Evolutionary conservation across 2,888 invertebrate species (phyloP), one percentile per base, ranked within the genome.

Genomic region (Furcula furcula): DNA sequence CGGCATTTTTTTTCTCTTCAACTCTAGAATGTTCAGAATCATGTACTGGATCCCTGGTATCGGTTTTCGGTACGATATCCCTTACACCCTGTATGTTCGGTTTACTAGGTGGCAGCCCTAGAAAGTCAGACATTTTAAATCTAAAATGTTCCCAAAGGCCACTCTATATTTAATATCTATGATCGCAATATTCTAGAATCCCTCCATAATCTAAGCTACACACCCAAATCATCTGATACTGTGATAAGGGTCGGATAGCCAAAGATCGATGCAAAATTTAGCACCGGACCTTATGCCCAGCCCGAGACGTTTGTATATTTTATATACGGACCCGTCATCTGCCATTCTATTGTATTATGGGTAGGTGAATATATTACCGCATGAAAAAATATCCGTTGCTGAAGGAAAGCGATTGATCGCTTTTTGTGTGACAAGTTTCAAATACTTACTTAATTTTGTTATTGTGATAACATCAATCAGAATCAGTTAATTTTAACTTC

Each of bases 201-300:
- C 16, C 29, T 14, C n/a, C 16, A 7, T 12, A 29, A 21, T 19
- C 13, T 12, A 13, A 14, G 7, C 18, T 13, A 34, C 21, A 44
- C 26, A 31, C 18, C 33, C 33, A 23, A 12, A 36, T 25, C 34
- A 7, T 29, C 34, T 28, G 5, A 18, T n/a, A 12, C 36, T 18
- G 44, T 67, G 66, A 69, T 64, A 43, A 62, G 65, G 71, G 69
- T 70, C 23, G 44, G 42, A 40, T 33, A 46, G 33, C 36, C 42
- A 25, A 48, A 53, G 36, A 54, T 53, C 53, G 62, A 62, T 65
- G 56, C 53, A 64, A 59, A 60, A 64, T 67, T 66, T 60, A 68
- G 50, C 52, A 50, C 47, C 54, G 54, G 38, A 42, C 55, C 54
- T 55, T 54, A 62, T 35, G 41, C 40, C 34, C 36, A 44, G 38